Base-by-base conservation (phyloP, 2,888 invertebrate species). In the Cephus runcator region DNA sequence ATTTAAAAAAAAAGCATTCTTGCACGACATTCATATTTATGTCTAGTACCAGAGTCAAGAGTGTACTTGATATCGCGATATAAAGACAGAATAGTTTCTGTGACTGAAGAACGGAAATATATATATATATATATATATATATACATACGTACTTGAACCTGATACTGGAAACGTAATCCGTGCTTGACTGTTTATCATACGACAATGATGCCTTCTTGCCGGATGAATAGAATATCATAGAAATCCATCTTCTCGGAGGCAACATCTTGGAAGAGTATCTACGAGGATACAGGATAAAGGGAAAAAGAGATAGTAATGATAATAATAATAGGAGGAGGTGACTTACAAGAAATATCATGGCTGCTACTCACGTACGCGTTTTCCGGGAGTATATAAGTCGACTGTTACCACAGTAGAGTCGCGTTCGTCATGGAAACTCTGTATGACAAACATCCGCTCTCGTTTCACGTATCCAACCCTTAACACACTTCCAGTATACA, bases 351-450 rank as follows among this genome's bases (percentile, higher is more conserved):
- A 81, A 73, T 77, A 84, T 86, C 82, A 75, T n/a, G 78, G 71
- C 74, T 85, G 77, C 85, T 82, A 75, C 81, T 86, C 86, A 85
- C 85, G 86, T 85, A 74, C 83, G 73, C 81, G 40, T 80, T 81
- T 80, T 78, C 80, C 81, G 76, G 78, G 77, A 76, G 80, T 80
- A 81, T 82, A 82, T 83, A 81, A 83, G 82, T 79, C 78, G 79
- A 81, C 83, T 81, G 81, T 82, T 82, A 81, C 83, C 81, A 75
- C 77, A 79, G 83, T 81, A 77, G 79, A 82, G 82, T 83, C 82
- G 83, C 83, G 81, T 84, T 77, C 85, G 78, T 79, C 80, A 81
- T 81, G 79, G 82, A 81, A 80, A 85, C 82, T 83, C 82, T 78
- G 75, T 77, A 84, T 79, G 80, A 81, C 82, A 81, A 82, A 76